Conservation (phyloP, 2,888 invertebrate genomes). For the Ennomos fuscantarius region DNA sequence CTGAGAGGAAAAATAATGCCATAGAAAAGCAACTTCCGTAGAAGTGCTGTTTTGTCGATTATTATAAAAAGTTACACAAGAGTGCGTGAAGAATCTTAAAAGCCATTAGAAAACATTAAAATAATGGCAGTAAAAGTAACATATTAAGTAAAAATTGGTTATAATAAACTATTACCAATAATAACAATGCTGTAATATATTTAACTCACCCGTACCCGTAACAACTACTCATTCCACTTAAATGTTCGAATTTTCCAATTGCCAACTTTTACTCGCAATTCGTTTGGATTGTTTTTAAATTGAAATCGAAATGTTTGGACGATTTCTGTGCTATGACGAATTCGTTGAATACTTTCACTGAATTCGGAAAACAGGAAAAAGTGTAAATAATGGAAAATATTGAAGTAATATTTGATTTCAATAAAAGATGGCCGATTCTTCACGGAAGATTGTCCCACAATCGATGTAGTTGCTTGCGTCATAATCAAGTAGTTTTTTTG, state of each 20-base stretch:
- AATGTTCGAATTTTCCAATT: constrained; percentile 11
- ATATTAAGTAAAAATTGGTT: background rate
- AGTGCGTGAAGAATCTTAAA: background rate
- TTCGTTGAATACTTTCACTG: constrained; percentile 30
- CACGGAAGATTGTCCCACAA: too few relatives aligned
- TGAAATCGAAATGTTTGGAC: constrained; percentile 33
- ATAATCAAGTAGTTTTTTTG: too few relatives aligned
- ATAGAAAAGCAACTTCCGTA: too few relatives aligned
- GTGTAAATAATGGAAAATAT: constrained; percentile 12
- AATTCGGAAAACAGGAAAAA: constrained; percentile 16
- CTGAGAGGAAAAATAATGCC: too few relatives aligned
- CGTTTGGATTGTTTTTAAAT: constrained; percentile 26
- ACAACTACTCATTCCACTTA: constrained; percentile 2
- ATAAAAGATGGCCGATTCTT: too few relatives aligned
- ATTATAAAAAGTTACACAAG: too few relatives aligned
- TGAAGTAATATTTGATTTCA: background rate
- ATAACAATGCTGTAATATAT: background rate
- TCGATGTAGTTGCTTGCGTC: too few relatives aligned
- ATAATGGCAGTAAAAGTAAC: constrained; percentile 9
- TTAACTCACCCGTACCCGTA: too few relatives aligned
- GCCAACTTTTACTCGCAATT: constrained; percentile 27
- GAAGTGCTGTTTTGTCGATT: too few relatives aligned
- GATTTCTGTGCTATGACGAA: constrained; percentile 31
- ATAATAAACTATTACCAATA: background rate
- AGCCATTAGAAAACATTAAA: background rate